These are phyloP conservation scores for Podarcis lilfordi DNA, from an alignment of 2,797 vertebrate genomes.

Conservation along the genomic window DNA sequence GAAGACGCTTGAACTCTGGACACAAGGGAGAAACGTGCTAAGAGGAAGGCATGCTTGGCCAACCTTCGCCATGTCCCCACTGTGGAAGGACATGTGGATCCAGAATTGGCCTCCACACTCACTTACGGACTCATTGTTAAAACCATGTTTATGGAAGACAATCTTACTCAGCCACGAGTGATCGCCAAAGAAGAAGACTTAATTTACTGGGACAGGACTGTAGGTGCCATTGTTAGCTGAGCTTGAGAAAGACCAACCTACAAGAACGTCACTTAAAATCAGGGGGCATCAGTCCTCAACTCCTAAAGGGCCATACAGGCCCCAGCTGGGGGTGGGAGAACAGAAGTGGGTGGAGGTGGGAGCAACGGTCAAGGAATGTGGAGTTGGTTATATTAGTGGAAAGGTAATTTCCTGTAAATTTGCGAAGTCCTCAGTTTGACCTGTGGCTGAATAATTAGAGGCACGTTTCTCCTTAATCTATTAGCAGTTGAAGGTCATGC, in stretches of 20 bases:
- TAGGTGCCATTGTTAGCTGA: neutral
- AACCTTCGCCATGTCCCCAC: no score
- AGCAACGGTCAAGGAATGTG: conserved; percentile 8
- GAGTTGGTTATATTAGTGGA: conserved; percentile 1
- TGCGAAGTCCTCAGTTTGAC: conserved; percentile 21
- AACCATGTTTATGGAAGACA: no score
- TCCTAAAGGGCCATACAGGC: neutral
- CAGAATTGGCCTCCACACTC: no score
- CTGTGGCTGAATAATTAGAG: conserved; percentile 34
- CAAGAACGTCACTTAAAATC: neutral
- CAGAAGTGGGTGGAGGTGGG: neutral
- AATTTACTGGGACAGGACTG: neutral
- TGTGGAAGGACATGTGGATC: no score
- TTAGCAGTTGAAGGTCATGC: conserved; percentile 28
- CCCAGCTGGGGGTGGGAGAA: neutral
- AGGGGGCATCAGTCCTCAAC: neutral
- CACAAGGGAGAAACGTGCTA: no score
- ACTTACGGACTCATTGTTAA: no score
- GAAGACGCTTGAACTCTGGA: no score
- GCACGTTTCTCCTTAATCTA: conserved; percentile 27
- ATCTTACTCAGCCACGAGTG: no score
- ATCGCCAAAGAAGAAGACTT: neutral
- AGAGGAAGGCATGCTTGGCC: no score
- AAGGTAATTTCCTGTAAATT: conserved; percentile 46
- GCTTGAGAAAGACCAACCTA: neutral